Evolutionary conservation across 2,797 vertebrate genomes (phyloP), one percentile per base, ranked within the genome.

Genomic region (Gymnothorax reevesii): DNA sequence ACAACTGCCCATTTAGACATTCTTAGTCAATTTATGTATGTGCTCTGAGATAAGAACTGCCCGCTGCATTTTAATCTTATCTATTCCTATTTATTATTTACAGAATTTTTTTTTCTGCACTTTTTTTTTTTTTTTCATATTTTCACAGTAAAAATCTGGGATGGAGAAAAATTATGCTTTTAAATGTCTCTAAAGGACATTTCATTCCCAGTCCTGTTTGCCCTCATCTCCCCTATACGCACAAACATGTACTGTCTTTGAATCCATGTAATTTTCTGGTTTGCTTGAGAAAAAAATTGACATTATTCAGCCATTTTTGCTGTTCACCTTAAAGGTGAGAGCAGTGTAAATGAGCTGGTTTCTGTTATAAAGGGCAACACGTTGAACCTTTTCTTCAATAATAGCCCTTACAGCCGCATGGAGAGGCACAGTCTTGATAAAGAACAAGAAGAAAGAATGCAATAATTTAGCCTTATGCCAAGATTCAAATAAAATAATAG

Each of bases 401-500:
- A 25, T 69, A 8, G 1, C 25, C 8, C 64, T 25, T 69, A n/a
- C 25, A 69, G 25, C 64, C 6, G 15, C 6, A 64, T 6, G 22
- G 20, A 64, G 22, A 64, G 13, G 22, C 25, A 13, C 22, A 25
- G 22, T 22, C 22, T 66, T n/a, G 3, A 9, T n/a, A 69, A 8
- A 60, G 25, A 9, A 25, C 25, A 69, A 69, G 64, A 69, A 69
- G 5, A 6, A n/a, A n/a, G 64, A 66, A 66, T 25, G 9, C n/a
- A n/a, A 69, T n/a, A 69, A n/a, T 25, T 25, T 69, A n/a, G 8
- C 64, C 64, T 69, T 25, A n/a, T 8, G n/a, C 64, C 64, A 25
- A n/a, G 64, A 25, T 69, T n/a, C 64, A 69, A 69, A n/a, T 69
- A 69, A 69, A 69, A 69, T 69, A 69, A 69, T 69, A 22, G 9